Base-by-base conservation (phyloP, 2,113 vertebrate species). In the Ovis canadensis region DNA sequence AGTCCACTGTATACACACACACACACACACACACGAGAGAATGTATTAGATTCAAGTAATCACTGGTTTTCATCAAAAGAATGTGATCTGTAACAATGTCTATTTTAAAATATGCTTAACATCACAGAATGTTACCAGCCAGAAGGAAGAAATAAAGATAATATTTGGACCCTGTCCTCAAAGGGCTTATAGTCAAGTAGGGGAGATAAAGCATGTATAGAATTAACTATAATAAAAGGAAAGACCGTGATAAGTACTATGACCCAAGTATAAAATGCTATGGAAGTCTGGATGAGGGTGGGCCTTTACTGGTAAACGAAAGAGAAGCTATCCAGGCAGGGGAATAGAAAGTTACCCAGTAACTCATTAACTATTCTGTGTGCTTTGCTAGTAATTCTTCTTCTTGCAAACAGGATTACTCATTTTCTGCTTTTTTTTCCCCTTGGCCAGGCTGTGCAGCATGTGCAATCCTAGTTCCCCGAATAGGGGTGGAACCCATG, bases 91-190 rank as follows among this genome's bases (percentile, higher is more conserved):
- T 45, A 54, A 83, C 29, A 62, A 89, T 1, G n/a, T 40, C 80
- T 71, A 59, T 33, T 88, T 81, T 90, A 31, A 91, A 86, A 59
- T 90, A 84, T 43, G 74, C 77, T 85, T 78, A 83, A 54, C 12
- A 25, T 55, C 54, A 92, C 31, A 92, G 48, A 85, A 71, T 16
- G 16, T 29, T 33, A 84, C 50, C n/a, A 60, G 27, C 33, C 19
- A 2, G 3, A 27, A 90, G n/a, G 33, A 96, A 43, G 78, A 96
- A 96, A 16, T 10, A 1, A 57, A 92, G 91, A 97, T 96, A 93
- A 97, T 81, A 97, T n/a, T 21, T 94, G 95, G 62, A 96, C 94
- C 62, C 78, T 97, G 93, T 48, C 91, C 88, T 94, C 92, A 71
- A 52, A 89, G 60, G 29, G 21, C 17, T 81, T n/a, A 57, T 6